Evolutionary conservation across 2,113 vertebrate species (phyloP).

Genomic region (Rhipidura dahli): DNA sequence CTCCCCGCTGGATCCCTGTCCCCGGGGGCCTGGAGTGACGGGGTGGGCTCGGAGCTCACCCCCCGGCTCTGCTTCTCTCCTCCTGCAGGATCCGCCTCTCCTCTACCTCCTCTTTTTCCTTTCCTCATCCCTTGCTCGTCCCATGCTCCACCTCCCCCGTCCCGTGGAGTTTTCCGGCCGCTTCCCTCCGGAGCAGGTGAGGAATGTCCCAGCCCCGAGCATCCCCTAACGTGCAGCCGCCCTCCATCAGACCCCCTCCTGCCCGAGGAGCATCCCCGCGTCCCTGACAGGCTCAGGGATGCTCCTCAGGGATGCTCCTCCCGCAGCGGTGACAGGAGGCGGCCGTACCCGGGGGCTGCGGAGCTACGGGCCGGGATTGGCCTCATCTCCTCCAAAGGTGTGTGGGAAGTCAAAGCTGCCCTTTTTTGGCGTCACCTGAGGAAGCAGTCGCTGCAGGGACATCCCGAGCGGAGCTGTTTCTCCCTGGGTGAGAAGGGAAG

Average conservation of each 20-base stretch:
- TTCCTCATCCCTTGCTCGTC: not conserved
- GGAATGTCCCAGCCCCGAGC: not conserved
- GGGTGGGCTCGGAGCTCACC: not conserved
- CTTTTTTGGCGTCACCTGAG: not conserved
- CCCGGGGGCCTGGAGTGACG: not conserved
- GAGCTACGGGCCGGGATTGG: not conserved
- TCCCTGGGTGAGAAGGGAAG: not conserved
- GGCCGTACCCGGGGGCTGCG: fast-evolving
- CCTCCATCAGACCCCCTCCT: fast-evolving
- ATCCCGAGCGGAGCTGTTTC: not conserved
- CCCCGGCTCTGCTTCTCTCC: not conserved
- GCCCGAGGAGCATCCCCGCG: not conserved
- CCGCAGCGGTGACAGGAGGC: not conserved
- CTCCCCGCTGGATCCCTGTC: not conserved
- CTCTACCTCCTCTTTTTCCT: not conserved
- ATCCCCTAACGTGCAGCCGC: fast-evolving
- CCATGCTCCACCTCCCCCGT: not conserved
- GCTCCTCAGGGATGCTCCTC: not conserved
- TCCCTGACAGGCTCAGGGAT: not conserved
- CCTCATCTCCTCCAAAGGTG: not conserved
- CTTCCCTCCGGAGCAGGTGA: not conserved
- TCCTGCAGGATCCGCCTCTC: not conserved
- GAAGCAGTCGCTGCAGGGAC: not conserved
- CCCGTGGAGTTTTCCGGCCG: not conserved
- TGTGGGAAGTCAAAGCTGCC: not conserved